Evolutionary conservation across 2,888 invertebrate genomes (phyloP).

Genomic region (Elegia similella): DNA sequence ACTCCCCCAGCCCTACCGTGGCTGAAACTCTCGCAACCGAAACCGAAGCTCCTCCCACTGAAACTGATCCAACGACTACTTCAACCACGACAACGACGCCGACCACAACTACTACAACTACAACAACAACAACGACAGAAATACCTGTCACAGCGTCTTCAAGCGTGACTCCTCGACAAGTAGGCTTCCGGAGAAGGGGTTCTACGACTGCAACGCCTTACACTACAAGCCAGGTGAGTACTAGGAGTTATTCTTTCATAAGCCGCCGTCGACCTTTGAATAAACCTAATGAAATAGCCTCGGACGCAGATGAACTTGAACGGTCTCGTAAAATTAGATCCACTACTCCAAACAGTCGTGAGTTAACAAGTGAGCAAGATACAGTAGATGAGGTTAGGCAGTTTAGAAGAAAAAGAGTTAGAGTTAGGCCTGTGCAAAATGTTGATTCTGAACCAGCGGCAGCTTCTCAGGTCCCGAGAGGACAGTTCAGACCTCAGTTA

Average conservation of each 20-base stretch:
- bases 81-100: slow-evolving; percentile 44
- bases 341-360: slow-evolving; percentile 73
- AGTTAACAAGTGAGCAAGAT: slow-evolving; percentile 43
- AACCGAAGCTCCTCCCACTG: slow-evolving; percentile 40
- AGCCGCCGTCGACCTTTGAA: slow-evolving; percentile 64
- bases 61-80: slow-evolving; percentile 42
- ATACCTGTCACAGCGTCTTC: slow-evolving; percentile 35
- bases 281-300: slow-evolving; percentile 65
- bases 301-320: slow-evolving; percentile 56
- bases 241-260: slow-evolving; percentile 74
- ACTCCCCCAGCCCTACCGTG: slow-evolving; percentile 47
- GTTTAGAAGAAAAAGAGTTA: slow-evolving; percentile 49
- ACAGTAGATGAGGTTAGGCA: slow-evolving; percentile 34
- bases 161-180: slow-evolving; percentile 44
- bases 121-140: slow-evolving; percentile 39
- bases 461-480: slow-evolving; percentile 58
- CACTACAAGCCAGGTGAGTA: slow-evolving; percentile 78
- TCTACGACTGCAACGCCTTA: slow-evolving; percentile 48
- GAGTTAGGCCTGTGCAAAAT: slow-evolving; percentile 40
- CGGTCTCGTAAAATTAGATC: slow-evolving; percentile 66
- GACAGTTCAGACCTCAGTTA: slow-evolving; percentile 56
- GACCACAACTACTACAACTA: slow-evolving; percentile 45
- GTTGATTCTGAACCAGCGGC: slow-evolving; percentile 67
- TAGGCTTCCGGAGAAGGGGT: slow-evolving; percentile 49
- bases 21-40: slow-evolving; percentile 28